Percentiles rank a stretch among this genome's conserved stretches.
phyloP scores from a whole-genome alignment of 2,797 vertebrate genomes.

The Orestias chungarensis region DNA sequence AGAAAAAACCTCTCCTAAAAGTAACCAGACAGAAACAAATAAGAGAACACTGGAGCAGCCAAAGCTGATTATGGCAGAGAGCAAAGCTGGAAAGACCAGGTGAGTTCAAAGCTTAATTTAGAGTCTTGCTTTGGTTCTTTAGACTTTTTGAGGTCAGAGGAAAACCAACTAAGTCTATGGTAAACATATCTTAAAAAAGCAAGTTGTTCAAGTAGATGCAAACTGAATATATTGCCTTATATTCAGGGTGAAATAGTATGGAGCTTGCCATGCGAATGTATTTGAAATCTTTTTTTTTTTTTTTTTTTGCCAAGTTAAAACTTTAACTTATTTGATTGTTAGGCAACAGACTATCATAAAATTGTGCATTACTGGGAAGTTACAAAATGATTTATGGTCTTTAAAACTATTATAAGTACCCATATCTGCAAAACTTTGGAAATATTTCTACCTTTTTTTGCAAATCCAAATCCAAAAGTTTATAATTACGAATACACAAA shows the following conservation, averaged over 20 bases:
- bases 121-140: constrained; percentile 30
- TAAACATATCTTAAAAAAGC: constrained; percentile 2
- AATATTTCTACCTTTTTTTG: not conserved
- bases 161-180: not conserved
- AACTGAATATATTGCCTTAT: not conserved
- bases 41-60: constrained; percentile 42
- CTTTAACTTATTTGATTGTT: not conserved
- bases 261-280: not conserved
- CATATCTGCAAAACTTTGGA: not conserved
- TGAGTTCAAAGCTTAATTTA: constrained; percentile 45
- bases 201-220: not conserved
- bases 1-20: constrained; percentile 25
- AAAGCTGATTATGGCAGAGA: constrained; percentile 32
- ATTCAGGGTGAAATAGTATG: not conserved
- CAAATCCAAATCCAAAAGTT: not conserved
- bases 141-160: not conserved
- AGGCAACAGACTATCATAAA: not conserved
- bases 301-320: not conserved
- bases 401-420: not conserved
- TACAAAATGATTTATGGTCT: not conserved
- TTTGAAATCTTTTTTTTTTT: not conserved
- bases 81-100: constrained; percentile 58
- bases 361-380: not conserved
- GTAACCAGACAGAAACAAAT: constrained; percentile 30
- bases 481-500: not conserved